Conservation (phyloP, 2,888 invertebrate species). For the Melinopterus prodromus region DNA sequence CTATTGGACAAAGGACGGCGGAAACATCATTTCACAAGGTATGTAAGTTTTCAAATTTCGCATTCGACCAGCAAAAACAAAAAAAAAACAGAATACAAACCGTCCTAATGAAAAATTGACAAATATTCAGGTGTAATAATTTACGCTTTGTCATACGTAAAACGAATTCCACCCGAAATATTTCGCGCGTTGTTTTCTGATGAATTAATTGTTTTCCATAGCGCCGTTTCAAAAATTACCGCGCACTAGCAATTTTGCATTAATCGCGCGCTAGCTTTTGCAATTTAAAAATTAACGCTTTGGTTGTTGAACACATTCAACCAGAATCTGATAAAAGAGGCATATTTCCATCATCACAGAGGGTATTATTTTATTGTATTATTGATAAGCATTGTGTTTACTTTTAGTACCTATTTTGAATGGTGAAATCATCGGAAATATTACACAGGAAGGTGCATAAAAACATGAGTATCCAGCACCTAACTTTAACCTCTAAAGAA, state of each 20-base stretch:
- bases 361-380: neutral
- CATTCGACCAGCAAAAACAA: neutral
- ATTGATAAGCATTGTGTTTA: neutral
- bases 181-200: neutral
- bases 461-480: too few species aligned
- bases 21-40: slow-evolving; percentile 71
- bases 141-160: neutral
- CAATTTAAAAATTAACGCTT: neutral
- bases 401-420: neutral
- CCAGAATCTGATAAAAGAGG: neutral
- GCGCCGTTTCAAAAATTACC: neutral
- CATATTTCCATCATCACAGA: neutral
- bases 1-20: slow-evolving; percentile 76
- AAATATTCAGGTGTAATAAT: neutral
- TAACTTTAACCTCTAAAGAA: too few species aligned
- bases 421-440: neutral
- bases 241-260: neutral
- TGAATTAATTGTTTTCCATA: neutral
- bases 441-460: neutral
- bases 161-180: neutral
- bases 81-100: neutral
- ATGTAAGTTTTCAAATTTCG: slow-evolving; percentile 42
- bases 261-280: neutral
- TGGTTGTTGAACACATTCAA: neutral
- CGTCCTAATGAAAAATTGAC: neutral